Percentiles rank a stretch among this genome's conserved stretches.
Conservation (phyloP, 2,113 vertebrate species). For the Anhinga anhinga region DNA sequence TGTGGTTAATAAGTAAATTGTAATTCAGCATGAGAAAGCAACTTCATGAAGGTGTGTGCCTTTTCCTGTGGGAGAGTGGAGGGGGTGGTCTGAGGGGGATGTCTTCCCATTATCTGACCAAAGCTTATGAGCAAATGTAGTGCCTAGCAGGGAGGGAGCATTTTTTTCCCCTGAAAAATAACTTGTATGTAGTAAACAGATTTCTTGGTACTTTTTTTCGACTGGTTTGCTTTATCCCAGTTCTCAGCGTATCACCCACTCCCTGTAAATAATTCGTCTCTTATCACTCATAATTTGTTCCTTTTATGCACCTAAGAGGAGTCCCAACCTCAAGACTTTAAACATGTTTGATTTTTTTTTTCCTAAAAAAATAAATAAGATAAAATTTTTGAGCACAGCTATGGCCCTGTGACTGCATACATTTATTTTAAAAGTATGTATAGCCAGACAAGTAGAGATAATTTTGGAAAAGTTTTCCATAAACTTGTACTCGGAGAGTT, state of each 20-base stretch:
- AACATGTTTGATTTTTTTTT: background rate
- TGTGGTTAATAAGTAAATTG: background rate
- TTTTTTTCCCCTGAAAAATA: background rate
- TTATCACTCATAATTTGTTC: background rate
- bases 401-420: background rate
- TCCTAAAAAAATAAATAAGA: background rate
- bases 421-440: background rate
- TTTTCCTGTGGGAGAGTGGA: background rate
- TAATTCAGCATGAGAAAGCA: background rate
- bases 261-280: background rate
- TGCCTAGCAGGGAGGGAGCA: background rate
- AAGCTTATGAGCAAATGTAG: background rate
- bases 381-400: background rate
- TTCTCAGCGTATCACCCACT: background rate
- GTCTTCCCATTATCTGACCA: background rate
- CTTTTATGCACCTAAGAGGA: background rate
- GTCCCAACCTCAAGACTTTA: background rate
- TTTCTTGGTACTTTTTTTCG: background rate
- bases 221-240: background rate
- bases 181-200: background rate
- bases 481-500: background rate
- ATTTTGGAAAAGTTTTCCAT: background rate
- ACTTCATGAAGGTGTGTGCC: fast-evolving
- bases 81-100: fast-evolving
- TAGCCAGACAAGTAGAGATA: background rate